Conservation (phyloP, 2,113 vertebrate species). For the Octodon degus region DNA sequence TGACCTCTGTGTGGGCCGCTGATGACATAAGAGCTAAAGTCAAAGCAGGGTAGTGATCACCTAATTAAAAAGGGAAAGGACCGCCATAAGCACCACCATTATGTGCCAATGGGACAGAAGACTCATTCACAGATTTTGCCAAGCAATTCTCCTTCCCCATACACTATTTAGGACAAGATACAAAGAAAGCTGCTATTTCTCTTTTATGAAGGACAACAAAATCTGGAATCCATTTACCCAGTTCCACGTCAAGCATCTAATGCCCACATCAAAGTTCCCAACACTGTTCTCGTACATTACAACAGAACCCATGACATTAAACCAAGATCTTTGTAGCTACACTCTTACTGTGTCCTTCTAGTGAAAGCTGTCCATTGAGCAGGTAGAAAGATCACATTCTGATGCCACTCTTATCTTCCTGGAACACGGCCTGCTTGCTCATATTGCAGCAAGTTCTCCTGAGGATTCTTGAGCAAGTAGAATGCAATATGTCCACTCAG, state of each 20-base stretch:
- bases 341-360: neutral
- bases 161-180: neutral
- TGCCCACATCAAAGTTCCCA: neutral
- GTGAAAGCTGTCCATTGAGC: neutral
- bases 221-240: neutral
- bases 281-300: neutral
- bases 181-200: neutral
- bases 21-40: neutral
- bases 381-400: neutral
- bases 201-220: neutral
- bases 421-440: neutral
- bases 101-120: neutral
- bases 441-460: fast-evolving
- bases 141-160: neutral
- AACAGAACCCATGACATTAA: too few relatives aligned
- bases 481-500: neutral
- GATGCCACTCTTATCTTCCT: neutral
- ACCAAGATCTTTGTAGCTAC: too few relatives aligned
- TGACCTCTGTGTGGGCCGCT: neutral
- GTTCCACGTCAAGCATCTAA: neutral
- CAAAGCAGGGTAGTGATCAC: neutral
- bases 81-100: fast-evolving
- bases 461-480: neutral
- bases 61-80: neutral
- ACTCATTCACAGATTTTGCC: neutral